Base-by-base conservation (phyloP, 2,888 invertebrate species). In the Prionchulus punctatus region DNA sequence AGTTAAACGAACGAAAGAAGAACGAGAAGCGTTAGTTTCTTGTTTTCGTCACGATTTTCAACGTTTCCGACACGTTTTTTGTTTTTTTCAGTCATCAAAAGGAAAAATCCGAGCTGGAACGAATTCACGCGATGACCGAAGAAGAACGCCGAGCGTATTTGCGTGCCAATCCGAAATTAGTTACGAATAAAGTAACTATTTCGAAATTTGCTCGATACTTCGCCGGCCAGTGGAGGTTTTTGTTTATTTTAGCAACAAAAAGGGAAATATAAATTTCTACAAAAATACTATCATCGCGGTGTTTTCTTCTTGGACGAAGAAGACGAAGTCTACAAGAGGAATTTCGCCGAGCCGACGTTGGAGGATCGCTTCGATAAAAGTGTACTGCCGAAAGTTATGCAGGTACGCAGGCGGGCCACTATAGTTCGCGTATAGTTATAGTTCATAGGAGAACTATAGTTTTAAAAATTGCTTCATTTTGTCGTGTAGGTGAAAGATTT, bases 361-460 rank as follows among this genome's bases (percentile, higher is more conserved):
- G 98, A 99, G 67, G 98, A 99, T 80, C 92, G 94, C 73, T 98
- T 99, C 72, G 92, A 99, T 72, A 99, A 98, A 76, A 91, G 94
- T 30, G 86, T 96, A 63, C 73, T 99, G 60, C 98, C 98, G 1
- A 94, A 96, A 79, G 96, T 98, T 64, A 98, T 98, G 96, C 96
- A 96, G 81, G 79, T 79, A 64, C 58, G 67, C 4, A 45, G 18
- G 36, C 7, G 12, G 7, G 7, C 18, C 36, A 12, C 36, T 36
- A 18, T 18, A 18, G 7, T 36, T 7, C 36, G 36, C 36, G 36
- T 36, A 12, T 36, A 18, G 36, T 36, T 12, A 36, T 18, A 12
- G 36, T 18, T 7, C 18, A 18, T 18, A 36, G 36, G 12, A 36
- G 7, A 18, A 36, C 36, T 36, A 12, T 36, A 7, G 26, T 59